Conservation (phyloP, 23 tunicate species). For the Trididemnum nubilum region DNA sequence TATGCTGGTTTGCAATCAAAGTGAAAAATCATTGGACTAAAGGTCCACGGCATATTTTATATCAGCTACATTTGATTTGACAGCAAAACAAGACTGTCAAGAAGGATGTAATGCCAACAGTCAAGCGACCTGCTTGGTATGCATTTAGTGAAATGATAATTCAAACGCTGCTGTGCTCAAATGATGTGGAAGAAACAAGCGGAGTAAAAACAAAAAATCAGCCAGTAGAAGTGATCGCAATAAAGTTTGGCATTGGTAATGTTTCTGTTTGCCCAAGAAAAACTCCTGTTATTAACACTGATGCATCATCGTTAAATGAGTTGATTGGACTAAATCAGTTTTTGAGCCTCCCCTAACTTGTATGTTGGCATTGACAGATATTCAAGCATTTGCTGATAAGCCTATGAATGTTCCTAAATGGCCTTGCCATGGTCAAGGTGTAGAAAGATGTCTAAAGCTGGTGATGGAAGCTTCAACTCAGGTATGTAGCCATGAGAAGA, state of each 20-base stretch:
- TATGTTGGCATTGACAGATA: neutral
- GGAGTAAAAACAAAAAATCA: neutral
- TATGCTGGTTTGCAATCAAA: neutral
- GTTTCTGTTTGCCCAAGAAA: neutral
- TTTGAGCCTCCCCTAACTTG: neutral
- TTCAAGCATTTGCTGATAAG: neutral
- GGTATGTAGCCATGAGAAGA: neutral
- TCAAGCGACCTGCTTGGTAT: constrained; percentile 5
- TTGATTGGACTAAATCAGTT: neutral
- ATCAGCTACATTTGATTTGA: neutral
- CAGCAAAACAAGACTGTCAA: neutral
- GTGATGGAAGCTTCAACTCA: neutral
- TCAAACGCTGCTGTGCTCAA: neutral
- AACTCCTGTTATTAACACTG: neutral
- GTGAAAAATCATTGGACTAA: constrained; percentile 5
- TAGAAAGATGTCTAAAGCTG: neutral
- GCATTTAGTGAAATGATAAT: neutral
- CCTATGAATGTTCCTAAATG: neutral
- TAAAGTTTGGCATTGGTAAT: neutral
- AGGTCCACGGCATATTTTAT: neutral
- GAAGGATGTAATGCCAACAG: neutral
- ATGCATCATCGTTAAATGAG: neutral
- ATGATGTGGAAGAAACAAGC: neutral
- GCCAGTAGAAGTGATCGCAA: neutral
- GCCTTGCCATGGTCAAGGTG: constrained; percentile 15